These are phyloP conservation scores for Colossoma macropomum DNA, from an alignment of 2,113 vertebrate species.

Conservation along the genomic window DNA sequence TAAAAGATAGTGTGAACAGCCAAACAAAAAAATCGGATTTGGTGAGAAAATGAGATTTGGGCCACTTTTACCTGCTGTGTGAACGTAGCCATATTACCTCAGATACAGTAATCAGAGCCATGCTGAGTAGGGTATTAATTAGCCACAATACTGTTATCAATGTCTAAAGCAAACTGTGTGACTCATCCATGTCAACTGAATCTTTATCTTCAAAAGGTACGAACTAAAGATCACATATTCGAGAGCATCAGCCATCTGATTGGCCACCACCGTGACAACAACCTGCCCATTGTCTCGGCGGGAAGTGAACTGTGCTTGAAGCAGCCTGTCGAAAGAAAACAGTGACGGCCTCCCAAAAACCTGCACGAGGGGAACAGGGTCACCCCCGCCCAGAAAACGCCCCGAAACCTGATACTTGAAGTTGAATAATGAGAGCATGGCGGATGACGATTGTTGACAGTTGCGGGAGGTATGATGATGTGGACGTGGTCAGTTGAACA, in stretches of 20 bases:
- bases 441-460: slow-evolving; percentile 57
- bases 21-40: too few species aligned
- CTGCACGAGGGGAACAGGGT: slow-evolving; percentile 56
- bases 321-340: slow-evolving; percentile 88
- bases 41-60: too few species aligned
- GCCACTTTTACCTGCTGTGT: too few species aligned
- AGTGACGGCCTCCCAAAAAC: slow-evolving; percentile 71
- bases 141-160: too few species aligned
- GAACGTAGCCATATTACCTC: too few species aligned
- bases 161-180: not conserved
- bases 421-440: slow-evolving; percentile 58
- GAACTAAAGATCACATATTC: slow-evolving; percentile 95
- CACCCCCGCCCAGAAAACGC: slow-evolving; percentile 41
- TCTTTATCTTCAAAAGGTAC: slow-evolving; percentile 80
- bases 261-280: slow-evolving; percentile 93
- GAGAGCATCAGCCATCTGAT: slow-evolving; percentile 98
- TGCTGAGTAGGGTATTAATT: too few species aligned
- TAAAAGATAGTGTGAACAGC: too few species aligned
- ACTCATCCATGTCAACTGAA: slow-evolving; percentile 8
- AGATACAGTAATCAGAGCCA: too few species aligned
- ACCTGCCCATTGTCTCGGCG: slow-evolving; percentile 93
- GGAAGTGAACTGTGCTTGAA: slow-evolving; percentile 96
- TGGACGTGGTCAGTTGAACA: slow-evolving; percentile 47
- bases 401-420: slow-evolving; percentile 70
- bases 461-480: slow-evolving; percentile 4